phyloP scores from a whole-genome alignment of 1,140 invertebrate species.

The Zaprionus camerounensis region DNA sequence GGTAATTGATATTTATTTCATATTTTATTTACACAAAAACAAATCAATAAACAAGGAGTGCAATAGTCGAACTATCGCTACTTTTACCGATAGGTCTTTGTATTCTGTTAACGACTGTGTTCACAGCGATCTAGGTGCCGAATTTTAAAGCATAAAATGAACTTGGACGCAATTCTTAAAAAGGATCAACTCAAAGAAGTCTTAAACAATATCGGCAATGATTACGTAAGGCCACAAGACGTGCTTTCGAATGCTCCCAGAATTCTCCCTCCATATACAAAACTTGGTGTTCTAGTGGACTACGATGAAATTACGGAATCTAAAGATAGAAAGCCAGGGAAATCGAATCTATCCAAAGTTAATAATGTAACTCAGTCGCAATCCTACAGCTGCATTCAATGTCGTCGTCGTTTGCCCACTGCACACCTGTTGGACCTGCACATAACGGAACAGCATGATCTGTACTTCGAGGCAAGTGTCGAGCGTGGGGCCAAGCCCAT shows the following conservation, averaged over 20 bases:
- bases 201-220: slow-evolving; percentile 19
- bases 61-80: background rate
- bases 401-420: slow-evolving; percentile 87
- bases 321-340: background rate
- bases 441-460: slow-evolving; percentile 88
- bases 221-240: slow-evolving; percentile 30
- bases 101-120: background rate
- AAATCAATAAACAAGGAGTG: background rate
- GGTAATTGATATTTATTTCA: background rate
- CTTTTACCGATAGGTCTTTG: background rate
- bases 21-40: background rate
- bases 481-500: slow-evolving; percentile 87
- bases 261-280: slow-evolving; percentile 45
- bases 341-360: background rate
- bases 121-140: background rate
- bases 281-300: slow-evolving; percentile 64
- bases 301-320: slow-evolving; percentile 45
- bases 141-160: slow-evolving; percentile 36
- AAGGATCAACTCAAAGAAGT: slow-evolving; percentile 38
- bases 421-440: slow-evolving; percentile 89
- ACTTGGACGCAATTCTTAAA: slow-evolving; percentile 12
- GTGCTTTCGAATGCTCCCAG: background rate
- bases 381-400: slow-evolving; percentile 77
- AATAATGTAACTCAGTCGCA: slow-evolving; percentile 34
- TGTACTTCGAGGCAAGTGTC: slow-evolving; percentile 87